phyloP scores from a whole-genome alignment of 2,797 vertebrate species.

The Hylomyscus alleni region DNA sequence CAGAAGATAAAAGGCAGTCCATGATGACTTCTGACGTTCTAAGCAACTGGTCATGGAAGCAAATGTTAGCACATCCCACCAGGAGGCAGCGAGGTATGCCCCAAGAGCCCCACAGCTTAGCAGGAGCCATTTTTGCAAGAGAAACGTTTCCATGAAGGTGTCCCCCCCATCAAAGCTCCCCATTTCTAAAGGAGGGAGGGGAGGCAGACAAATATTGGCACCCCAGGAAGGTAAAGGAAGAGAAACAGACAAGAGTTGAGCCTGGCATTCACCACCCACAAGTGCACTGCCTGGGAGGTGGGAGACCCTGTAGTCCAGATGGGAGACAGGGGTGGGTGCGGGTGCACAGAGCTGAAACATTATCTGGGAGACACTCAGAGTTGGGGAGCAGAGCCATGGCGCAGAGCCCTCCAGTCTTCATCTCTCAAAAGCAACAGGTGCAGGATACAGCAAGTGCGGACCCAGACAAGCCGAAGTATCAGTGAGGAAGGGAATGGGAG shows the following conservation, averaged over 20 bases:
- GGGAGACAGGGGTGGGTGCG: neutral
- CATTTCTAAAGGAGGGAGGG: neutral
- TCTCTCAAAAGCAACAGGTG: neutral
- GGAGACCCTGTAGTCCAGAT: neutral
- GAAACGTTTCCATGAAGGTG: neutral
- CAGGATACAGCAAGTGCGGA: neutral
- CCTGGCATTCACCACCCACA: slow-evolving; percentile 19
- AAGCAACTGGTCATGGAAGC: slow-evolving; percentile 55
- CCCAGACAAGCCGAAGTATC: neutral
- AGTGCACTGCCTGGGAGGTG: neutral
- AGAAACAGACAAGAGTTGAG: neutral
- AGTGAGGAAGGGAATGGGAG: neutral
- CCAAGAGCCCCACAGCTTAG: neutral
- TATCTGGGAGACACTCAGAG: neutral
- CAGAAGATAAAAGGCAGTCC: slow-evolving; percentile 45
- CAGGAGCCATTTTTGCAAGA: neutral
- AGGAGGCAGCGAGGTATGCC: neutral
- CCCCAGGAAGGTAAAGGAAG: neutral
- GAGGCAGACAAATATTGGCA: neutral
- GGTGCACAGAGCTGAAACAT: neutral
- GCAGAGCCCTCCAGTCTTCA: neutral
- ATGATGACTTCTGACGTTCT: neutral
- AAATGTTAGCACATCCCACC: slow-evolving; percentile 16
- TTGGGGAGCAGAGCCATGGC: neutral
- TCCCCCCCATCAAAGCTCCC: neutral